Base-by-base conservation (phyloP, 2,888 invertebrate species). In the Ophonus ardosiacus region DNA sequence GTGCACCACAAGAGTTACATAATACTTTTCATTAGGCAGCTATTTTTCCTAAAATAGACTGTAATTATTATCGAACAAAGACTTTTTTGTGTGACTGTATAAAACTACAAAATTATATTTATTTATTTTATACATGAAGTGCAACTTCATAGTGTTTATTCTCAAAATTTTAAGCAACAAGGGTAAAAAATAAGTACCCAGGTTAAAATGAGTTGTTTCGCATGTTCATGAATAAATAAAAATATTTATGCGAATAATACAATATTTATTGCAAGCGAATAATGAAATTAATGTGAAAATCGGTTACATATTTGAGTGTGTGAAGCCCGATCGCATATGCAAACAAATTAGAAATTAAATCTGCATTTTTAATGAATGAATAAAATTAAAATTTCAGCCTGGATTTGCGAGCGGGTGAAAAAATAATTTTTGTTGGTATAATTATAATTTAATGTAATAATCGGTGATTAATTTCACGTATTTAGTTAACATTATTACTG, bases 401-500 rank as follows among this genome's bases (percentile, higher is more conserved):
- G 78, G 56, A 78, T 78, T 56, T 78, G 31, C 17, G 18, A 1
- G 56, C n/a, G 24, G 18, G 61, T 6, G 61, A 80, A 80, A 78
- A 78, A 80, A 80, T 80, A 57, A 59, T 80, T 80, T 80, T 61
- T 80, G 80, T 80, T 80, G 61, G 80, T 31, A 61, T 80, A 80
- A 80, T 80, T 80, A 80, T 80, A 31, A 80, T 61, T 61, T 80
- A 80, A 80, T 80, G 61, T 80, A 80, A 80, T 80, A 59, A 80
- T 80, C 61, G 80, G 43, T 80, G 80, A 80, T 80, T 80, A 80
- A 80, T 80, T 59, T 61, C 18, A 7, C 40, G 59, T 40, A 80
- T 80, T 80, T 80, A 63, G 61, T 80, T 80, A 61, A 61, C 61
- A 80, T 80, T 61, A 80, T 80, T 80, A 80, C 59, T 17, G 51